Evolutionary conservation across 2,888 invertebrate species (phyloP).

Genomic region (Gandaritis pyraliata): DNA sequence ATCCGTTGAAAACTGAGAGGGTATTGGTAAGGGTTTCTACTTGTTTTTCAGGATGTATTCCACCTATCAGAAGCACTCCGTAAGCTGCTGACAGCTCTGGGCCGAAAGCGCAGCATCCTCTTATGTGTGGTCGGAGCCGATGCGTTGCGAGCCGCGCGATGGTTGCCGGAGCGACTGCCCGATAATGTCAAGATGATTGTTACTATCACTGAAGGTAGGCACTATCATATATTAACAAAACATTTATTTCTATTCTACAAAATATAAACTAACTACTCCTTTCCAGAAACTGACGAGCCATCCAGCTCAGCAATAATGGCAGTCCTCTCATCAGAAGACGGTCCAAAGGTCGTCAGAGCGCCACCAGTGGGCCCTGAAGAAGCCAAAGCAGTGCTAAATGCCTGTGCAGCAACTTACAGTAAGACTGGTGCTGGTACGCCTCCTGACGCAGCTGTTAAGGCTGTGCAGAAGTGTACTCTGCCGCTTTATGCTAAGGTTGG

Average conservation of each 20-base stretch:
- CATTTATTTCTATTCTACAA: too few relatives aligned
- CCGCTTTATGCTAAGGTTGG: slow-evolving; percentile 88
- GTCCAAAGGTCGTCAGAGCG: slow-evolving; percentile 72
- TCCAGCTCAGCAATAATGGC: slow-evolving; percentile 80
- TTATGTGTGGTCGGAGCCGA: slow-evolving; percentile 90
- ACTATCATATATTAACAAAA: too few relatives aligned
- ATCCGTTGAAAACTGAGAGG: too few relatives aligned
- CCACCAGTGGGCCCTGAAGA: slow-evolving; percentile 75
- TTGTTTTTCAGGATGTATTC: slow-evolving; percentile 86
- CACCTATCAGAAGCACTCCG: slow-evolving; percentile 87
- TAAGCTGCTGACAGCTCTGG: slow-evolving; percentile 79
- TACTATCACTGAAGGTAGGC: slow-evolving; percentile 86
- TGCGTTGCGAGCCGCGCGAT: slow-evolving; percentile 86
- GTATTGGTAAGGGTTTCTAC: too few relatives aligned
- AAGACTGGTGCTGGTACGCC: slow-evolving; percentile 84
- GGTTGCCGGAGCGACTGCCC: slow-evolving; percentile 91
- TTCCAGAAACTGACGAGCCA: slow-evolving; percentile 72
- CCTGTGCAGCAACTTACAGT: slow-evolving; percentile 75
- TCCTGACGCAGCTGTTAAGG: slow-evolving; percentile 85
- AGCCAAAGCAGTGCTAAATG: slow-evolving; percentile 68
- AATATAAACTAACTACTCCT: too few relatives aligned
- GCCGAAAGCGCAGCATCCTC: slow-evolving; percentile 85
- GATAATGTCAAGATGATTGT: slow-evolving; percentile 90
- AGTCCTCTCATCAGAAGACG: slow-evolving; percentile 76
- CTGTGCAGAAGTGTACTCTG: slow-evolving; percentile 86